A percentile compares a stretch with the other conserved stretches of the same genome.
Conservation (phyloP, 1,140 invertebrate genomes). For the Octopus sinensis region DNA sequence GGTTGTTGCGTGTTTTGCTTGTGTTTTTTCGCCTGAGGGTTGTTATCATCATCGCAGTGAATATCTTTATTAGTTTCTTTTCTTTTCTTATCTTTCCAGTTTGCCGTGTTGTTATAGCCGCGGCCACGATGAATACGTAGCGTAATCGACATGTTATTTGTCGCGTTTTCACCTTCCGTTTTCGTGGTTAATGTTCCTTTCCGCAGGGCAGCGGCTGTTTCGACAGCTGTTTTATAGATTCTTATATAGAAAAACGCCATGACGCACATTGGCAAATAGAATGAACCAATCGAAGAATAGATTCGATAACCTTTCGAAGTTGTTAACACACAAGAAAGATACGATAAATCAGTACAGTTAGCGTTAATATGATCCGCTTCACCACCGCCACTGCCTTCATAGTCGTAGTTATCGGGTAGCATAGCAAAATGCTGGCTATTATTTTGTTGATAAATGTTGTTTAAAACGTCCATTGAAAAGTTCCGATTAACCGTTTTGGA, state of each 20-base stretch:
- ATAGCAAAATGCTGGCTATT: neutral
- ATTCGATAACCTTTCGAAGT: slow-evolving; percentile 90
- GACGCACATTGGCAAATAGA: slow-evolving; percentile 93
- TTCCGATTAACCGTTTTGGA: neutral
- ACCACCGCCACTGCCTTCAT: neutral
- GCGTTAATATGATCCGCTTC: neutral
- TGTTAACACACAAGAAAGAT: slow-evolving; percentile 74
- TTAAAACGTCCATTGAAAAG: neutral
- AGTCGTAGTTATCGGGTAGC: neutral
- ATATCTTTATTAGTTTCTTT: neutral
- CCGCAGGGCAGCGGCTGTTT: slow-evolving; percentile 79
- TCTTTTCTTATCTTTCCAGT: slow-evolving; percentile 1
- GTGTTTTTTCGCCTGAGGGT: neutral
- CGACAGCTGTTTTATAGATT: slow-evolving; percentile 85
- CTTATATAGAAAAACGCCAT: slow-evolving; percentile 96
- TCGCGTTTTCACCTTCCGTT: slow-evolving; percentile 54
- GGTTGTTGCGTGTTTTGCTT: neutral
- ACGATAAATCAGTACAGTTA: slow-evolving; percentile 3
- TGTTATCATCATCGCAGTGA: neutral
- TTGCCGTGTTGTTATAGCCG: slow-evolving; percentile 5
- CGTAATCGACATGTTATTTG: slow-evolving; percentile 74
- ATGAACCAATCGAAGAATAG: slow-evolving; percentile 87
- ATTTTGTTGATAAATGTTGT: neutral
- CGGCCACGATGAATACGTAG: slow-evolving; percentile 83
- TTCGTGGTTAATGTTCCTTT: slow-evolving; percentile 87